Percentiles rank a stretch among this genome's conserved stretches.
These are phyloP conservation scores for Caenorhabditis remanei DNA, from an alignment of 1,140 invertebrate species.

Conservation along the genomic window DNA sequence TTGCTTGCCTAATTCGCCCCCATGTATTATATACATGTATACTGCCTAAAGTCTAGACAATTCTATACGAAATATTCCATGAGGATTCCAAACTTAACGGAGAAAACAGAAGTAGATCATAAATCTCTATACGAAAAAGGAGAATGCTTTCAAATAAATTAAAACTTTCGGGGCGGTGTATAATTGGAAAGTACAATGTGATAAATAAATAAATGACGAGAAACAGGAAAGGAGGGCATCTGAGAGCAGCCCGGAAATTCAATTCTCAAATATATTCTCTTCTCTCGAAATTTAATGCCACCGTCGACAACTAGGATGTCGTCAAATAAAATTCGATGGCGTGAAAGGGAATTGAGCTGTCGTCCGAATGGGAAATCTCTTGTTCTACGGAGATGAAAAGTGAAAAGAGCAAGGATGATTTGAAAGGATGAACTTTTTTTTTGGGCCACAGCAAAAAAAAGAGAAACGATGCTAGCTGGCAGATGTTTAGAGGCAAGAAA, in stretches of 20 bases:
- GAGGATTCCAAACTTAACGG: too few relatives aligned
- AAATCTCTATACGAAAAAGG: too few relatives aligned
- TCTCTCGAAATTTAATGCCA: slow-evolving; percentile 45
- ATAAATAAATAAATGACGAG: background rate
- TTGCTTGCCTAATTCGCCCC: too few relatives aligned
- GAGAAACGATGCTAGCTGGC: background rate
- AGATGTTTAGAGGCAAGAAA: background rate
- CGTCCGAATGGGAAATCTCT: background rate
- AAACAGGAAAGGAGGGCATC: background rate
- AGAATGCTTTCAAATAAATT: too few relatives aligned
- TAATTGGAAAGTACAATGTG: background rate
- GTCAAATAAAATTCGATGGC: slow-evolving; percentile 39
- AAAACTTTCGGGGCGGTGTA: too few relatives aligned
- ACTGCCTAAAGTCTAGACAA: too few relatives aligned
- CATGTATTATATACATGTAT: too few relatives aligned
- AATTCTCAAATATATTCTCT: slow-evolving; percentile 29
- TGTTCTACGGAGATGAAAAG: background rate
- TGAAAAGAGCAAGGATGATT: background rate
- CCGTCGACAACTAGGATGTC: background rate
- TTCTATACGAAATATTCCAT: too few relatives aligned
- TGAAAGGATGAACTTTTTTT: slow-evolving; percentile 19
- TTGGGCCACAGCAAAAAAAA: background rate
- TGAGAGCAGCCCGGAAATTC: slow-evolving; percentile 33
- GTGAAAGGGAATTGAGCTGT: slow-evolving; percentile 37
- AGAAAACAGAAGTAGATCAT: too few relatives aligned